Base-by-base conservation (phyloP, 2,113 vertebrate genomes). In the Lutjanus erythropterus region DNA sequence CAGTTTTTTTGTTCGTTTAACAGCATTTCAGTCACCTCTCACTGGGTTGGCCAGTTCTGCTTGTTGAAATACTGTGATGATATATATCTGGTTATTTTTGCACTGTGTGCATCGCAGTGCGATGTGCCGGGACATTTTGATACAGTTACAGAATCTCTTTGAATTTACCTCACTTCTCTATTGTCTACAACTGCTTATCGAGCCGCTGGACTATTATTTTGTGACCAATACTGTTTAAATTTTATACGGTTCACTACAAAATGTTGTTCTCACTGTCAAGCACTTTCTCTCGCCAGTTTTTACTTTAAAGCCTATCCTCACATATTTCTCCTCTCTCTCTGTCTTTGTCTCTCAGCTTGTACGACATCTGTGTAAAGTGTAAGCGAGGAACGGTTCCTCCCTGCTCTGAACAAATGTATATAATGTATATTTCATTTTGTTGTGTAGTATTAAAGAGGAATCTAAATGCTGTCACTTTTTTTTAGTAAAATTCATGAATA, bases 381-480 rank as follows among this genome's bases (percentile, higher is more conserved):
- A 53, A 56, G 75, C 9, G 46, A 79, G 86, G 61, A 81, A 53
- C 4, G 2, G 23, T 59, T 87, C 62, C 19, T 71, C 39, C 29
- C 59, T 50, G 62, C 72, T 47, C 58, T 69, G 47, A 75, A 39
- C 77, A 82, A 71, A 77, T 92, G 83, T 89, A 90, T 50, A 93
- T 93, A 88, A 67, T 92, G 73, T 90, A 90, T 89, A 89, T 90
- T 88, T 86, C 31, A 83, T 84, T 61, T 78, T 84, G 64, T 87
- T 83, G 78, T 69, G 55, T 87, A 88, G 86, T 79, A 78, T 64
- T 83, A 47, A 81, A 60, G 66, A 89, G 47, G 23, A 77, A 81
- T 61, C 56, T 39, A 31, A 81, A 81, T 68, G 44, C 53, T 71
- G n/a, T 77, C 49, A 71, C 9, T 80, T 69, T 85, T 70, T 85